These are phyloP conservation scores for Chloroceryle amazona DNA, from an alignment of 2,797 vertebrate genomes.

Conservation along the genomic window DNA sequence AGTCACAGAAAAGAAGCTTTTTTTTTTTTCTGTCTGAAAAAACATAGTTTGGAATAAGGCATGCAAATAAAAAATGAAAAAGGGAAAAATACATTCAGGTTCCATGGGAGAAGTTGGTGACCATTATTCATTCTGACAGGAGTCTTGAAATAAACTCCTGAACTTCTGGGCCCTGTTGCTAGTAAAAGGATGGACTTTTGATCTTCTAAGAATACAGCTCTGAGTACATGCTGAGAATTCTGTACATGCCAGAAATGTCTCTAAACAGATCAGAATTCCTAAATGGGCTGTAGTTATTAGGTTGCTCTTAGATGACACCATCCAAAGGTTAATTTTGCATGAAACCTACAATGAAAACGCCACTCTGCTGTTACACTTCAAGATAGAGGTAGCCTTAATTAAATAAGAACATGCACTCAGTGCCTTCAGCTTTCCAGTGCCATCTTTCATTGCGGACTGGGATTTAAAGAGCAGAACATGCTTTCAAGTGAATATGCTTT, in stretches of 20 bases:
- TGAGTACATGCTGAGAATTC: too few species aligned
- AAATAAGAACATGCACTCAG: not conserved
- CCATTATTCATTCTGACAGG: not conserved
- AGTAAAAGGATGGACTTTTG: too few species aligned
- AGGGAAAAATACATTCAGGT: not conserved
- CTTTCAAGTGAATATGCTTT: not conserved
- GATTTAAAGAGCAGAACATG: not conserved
- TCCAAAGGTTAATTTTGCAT: not conserved
- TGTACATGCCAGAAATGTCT: too few species aligned
- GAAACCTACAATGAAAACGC: not conserved
- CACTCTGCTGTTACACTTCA: not conserved
- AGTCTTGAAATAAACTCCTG: not conserved
- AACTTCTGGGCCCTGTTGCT: not conserved
- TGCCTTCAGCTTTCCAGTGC: not conserved
- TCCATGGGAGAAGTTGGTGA: not conserved
- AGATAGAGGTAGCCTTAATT: not conserved
- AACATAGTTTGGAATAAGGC: not conserved
- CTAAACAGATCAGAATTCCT: not conserved
- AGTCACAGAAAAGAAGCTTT: not conserved
- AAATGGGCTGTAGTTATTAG: not conserved
- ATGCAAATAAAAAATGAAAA: not conserved
- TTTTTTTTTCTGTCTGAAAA: not conserved
- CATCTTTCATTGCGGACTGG: not conserved
- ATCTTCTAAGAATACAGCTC: too few species aligned
- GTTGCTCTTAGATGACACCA: not conserved